phyloP scores from a whole-genome alignment of 2,888 invertebrate genomes.

The Allacma fusca region DNA sequence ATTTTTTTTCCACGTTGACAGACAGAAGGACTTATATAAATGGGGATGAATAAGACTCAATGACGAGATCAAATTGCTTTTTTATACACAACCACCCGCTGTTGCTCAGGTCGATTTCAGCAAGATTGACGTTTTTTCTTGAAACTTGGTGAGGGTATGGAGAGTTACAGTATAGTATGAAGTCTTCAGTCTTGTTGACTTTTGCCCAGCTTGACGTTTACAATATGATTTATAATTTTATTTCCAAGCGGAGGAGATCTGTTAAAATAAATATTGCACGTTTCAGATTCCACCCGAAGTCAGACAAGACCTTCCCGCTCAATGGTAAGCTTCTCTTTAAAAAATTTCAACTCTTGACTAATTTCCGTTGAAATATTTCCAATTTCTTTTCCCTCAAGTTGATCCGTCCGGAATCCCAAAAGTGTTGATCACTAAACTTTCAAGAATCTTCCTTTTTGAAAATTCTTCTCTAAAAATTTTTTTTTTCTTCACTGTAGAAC shows the following conservation, averaged over 20 bases:
- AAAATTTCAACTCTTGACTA: neutral
- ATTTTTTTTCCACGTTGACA: neutral
- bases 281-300: neutral
- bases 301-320: neutral
- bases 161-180: neutral
- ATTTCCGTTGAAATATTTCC: neutral
- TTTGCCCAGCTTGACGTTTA: slow-evolving; percentile 16
- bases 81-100: slow-evolving; percentile 38
- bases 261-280: slow-evolving; percentile 1
- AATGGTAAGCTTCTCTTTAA: neutral
- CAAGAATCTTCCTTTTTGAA: no score
- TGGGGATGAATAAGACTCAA: slow-evolving; percentile 2
- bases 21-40: neutral
- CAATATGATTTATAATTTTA: neutral
- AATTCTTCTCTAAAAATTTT: no score
- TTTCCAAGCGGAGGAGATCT: neutral
- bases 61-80: slow-evolving; percentile 38
- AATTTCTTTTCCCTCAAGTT: neutral
- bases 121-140: slow-evolving; percentile 16
- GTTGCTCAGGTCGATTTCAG: slow-evolving; percentile 30
- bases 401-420: no score
- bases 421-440: no score
- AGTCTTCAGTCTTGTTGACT: slow-evolving; percentile 23
- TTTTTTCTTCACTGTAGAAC: no score
- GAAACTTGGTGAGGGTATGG: neutral